Evolutionary conservation across 2,888 invertebrate genomes (phyloP), one percentile per base, ranked within the genome.

Genomic region (Tinea pellionella): DNA sequence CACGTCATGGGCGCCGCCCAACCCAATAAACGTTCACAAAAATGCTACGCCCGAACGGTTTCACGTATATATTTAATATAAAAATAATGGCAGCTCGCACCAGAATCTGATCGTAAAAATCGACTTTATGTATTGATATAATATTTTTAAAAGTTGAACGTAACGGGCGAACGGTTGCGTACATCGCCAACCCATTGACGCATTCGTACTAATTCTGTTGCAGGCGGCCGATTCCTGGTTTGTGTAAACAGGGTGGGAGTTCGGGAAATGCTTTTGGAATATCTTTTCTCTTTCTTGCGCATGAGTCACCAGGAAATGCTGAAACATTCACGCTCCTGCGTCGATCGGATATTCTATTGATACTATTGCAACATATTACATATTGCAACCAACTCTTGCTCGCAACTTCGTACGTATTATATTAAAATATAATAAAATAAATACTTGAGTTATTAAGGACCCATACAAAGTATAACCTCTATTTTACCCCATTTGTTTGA

Each of bases 191-290:
- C n/a, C n/a, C 84, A 83, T 85, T 86, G 86, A 85, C 86, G 85
- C 84, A 85, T 81, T 77, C 81, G 79, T 78, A 87, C 86, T 87
- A 86, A 87, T 81, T 85, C 83, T 81, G 83, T 82, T 87, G 85
- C 85, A 85, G 19, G 79, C 79, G 75, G 72, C 12, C 78, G 81
- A 84, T 85, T n/a, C n/a, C 85, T 85, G 78, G 80, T 74, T 86
- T 84, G 84, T 84, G 86, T 87, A 86, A 87, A 86, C 86, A 86
- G 24, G 56, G 30, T 13, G 53, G 53, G 53, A 53, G 42, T 12
- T 30, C 71, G 75, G 66, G 74, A 70, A 32, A 71, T 70, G 75
- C 75, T 66, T 72, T 69, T 42, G 6, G 42, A n/a, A 42, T n/a
- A 4, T 12, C 12, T 42, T 12, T 9, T 42, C 42, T 42, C 42